Evolutionary conservation across 2,113 vertebrate species (phyloP), one percentile per base, ranked within the genome.

Genomic region (Benitochromis conjunctus): DNA sequence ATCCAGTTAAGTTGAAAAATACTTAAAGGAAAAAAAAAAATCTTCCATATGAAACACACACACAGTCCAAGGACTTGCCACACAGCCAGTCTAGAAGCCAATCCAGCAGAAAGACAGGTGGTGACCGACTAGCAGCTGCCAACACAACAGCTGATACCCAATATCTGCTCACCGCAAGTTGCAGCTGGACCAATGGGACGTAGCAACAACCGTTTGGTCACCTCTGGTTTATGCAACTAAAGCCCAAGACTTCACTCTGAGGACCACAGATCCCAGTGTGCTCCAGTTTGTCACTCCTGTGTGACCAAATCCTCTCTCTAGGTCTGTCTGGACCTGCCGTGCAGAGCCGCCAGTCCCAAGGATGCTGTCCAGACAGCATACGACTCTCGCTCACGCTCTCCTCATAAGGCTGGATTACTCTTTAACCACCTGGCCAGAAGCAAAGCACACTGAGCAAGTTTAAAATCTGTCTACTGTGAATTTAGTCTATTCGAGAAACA

Each of bases 101-200:
- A 43, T 86, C 83, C 81, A 83, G 62, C 43, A 12, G 71, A 57
- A 16, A 83, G 74, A 31, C 89, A 86, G 79, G 87, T 78, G 55
- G 80, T 38, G 71, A 80, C 64, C 77, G 86, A 92, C 80, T 77
- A 87, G 91, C 92, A 95, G 92, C 90, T 93, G 93, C 81, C 78
- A 81, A 86, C 81, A 81, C 84, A 86, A 79, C 89, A 92, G 71
- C 88, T 86, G 80, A 90, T 16, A 34, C 24, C 48, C 80, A 84
- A 80, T 79, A 88, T 80, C 56, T 89, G 64, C 83, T 82, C 41
- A 10, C 84, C 31, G 29, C 88, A 85, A 87, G 74, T 71, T 81
- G 89, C 93, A 94, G 89, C 91, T 92, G 91, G 91, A 94, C 86
- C 92, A 93, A 92, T 91, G 82, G 80, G 90, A 90, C 41, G 38